Percentiles rank a stretch among this genome's conserved stretches.
Conservation (phyloP, 2,113 vertebrate species). For the Actenoides lindsayi region DNA sequence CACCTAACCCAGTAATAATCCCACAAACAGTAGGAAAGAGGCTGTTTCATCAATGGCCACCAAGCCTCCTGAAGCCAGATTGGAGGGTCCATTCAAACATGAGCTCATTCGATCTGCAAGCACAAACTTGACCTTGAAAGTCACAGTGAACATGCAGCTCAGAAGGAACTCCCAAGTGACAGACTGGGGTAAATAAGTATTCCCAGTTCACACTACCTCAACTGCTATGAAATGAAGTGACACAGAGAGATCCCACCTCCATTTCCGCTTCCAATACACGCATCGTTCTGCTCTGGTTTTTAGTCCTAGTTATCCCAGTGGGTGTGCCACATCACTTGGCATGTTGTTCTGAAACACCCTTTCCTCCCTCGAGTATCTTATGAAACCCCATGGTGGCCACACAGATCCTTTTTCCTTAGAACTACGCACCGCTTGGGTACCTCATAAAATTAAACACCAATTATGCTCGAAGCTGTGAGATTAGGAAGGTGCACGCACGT, state of each 20-base stretch:
- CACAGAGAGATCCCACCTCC: not conserved
- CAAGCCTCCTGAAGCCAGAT: not conserved
- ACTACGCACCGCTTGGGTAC: not conserved
- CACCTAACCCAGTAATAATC: not conserved
- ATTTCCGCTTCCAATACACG: not conserved
- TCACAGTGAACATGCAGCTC: slow-evolving; percentile 12
- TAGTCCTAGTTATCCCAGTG: not conserved
- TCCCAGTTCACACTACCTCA: not conserved
- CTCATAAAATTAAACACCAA: slow-evolving; percentile 12
- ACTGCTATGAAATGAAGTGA: not conserved
- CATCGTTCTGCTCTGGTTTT: not conserved
- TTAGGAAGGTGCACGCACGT: not conserved
- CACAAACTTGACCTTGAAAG: not conserved
- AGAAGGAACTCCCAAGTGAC: not conserved
- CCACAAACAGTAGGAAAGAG: not conserved
- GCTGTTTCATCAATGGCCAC: not conserved
- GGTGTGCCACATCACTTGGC: not conserved
- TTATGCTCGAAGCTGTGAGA: not conserved
- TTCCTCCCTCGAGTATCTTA: not conserved
- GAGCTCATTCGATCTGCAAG: not conserved
- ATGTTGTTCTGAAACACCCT: not conserved
- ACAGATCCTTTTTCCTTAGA: not conserved
- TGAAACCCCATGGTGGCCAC: not conserved
- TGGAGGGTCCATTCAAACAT: not conserved
- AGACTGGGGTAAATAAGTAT: not conserved